A percentile compares a stretch with the other conserved stretches of the same genome.
Conservation (phyloP, 2,797 vertebrate species). For the Coreius guichenoti region DNA sequence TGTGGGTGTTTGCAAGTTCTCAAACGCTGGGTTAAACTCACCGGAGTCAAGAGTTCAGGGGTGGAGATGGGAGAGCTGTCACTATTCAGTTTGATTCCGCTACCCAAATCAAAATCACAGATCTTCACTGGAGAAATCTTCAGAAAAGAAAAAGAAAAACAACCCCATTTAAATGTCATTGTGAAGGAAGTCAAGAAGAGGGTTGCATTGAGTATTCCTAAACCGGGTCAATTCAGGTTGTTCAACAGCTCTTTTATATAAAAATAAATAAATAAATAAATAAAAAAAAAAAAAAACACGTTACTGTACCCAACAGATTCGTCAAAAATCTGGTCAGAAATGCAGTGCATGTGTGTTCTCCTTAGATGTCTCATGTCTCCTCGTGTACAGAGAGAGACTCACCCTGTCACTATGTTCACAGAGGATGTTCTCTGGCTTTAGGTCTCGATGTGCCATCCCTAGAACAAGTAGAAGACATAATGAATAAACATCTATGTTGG, state of each 20-base stretch:
- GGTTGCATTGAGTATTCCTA: not conserved
- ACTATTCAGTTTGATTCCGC: slow-evolving; percentile 93
- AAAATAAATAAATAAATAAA: not conserved
- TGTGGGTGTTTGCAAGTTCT: not conserved
- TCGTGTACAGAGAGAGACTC: slow-evolving; percentile 62
- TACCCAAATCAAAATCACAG: slow-evolving; percentile 96
- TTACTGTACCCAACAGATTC: slow-evolving; percentile 40
- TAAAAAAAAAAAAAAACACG: not conserved
- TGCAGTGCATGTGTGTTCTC: slow-evolving; percentile 31
- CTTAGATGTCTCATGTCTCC: slow-evolving; percentile 46
- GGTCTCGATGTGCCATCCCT: slow-evolving; percentile 97
- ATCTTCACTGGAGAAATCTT: slow-evolving; percentile 97
- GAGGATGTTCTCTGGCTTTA: slow-evolving; percentile 97
- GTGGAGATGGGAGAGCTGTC: slow-evolving; percentile 96
- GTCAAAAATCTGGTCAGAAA: slow-evolving; percentile 43
- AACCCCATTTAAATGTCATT: not conserved
- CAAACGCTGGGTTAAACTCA: slow-evolving; percentile 71
- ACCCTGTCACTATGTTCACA: slow-evolving; percentile 92
- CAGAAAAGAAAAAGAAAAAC: not conserved
- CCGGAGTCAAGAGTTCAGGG: slow-evolving; percentile 94
- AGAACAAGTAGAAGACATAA: not conserved
- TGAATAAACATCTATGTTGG: not conserved
- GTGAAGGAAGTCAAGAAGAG: not conserved
- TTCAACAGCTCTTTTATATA: not conserved
- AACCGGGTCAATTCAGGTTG: not conserved